phyloP scores from a whole-genome alignment of 1,140 invertebrate genomes.

The Drosophila cardini region DNA sequence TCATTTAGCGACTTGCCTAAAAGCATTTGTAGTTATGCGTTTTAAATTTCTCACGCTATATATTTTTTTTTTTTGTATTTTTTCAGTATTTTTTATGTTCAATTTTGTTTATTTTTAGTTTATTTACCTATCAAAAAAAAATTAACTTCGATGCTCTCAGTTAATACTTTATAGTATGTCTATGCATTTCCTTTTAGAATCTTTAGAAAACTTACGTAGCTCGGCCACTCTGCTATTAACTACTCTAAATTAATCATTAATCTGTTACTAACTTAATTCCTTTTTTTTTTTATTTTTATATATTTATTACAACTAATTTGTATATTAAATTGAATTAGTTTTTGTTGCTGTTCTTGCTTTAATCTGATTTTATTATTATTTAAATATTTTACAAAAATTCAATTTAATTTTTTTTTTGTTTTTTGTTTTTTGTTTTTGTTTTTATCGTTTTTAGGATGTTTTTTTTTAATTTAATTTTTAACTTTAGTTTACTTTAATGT shows the following conservation, averaged over 20 bases:
- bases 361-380: conserved; percentile 15
- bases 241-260: conserved; percentile 36
- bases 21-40: conserved; percentile 50
- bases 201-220: conserved; percentile 78
- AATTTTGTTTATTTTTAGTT: conserved; percentile 27
- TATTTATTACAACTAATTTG: conserved; percentile 41
- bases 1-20: conserved; percentile 42
- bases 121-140: conserved; percentile 46
- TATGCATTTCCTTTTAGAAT: conserved; percentile 77
- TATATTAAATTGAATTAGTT: conserved; percentile 59
- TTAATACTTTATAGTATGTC: conserved; percentile 72
- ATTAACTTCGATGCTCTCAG: conserved; percentile 74
- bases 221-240: conserved; percentile 75
- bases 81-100: conserved; percentile 8
- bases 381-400: conserved; percentile 72
- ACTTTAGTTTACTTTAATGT: conserved; percentile 15
- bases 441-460: neutral
- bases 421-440: conserved; percentile 26
- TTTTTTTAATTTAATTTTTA: neutral
- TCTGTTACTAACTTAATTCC: conserved; percentile 21
- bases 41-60: conserved; percentile 12
- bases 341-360: conserved; percentile 12
- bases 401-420: conserved; percentile 73
- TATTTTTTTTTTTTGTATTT: conserved; percentile 22
- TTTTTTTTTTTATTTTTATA: conserved; percentile 28